These are phyloP conservation scores for Thalassoma bifasciatum DNA, from an alignment of 2,113 vertebrate genomes.

Conservation along the genomic window DNA sequence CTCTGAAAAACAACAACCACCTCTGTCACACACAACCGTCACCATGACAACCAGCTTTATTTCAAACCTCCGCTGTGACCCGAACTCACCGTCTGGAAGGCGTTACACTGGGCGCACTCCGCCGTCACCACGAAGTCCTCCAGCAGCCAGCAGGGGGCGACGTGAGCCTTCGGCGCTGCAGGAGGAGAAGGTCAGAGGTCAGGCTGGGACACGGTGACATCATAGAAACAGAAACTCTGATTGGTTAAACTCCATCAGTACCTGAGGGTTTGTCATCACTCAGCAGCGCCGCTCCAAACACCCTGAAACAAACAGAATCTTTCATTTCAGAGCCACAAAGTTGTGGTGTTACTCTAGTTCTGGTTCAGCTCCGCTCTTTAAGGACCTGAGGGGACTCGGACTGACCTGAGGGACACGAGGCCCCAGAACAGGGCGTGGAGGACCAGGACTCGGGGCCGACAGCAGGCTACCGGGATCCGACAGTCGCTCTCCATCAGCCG, in stretches of 20 bases:
- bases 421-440: conserved; percentile 75
- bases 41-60: neutral
- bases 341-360: too few relatives aligned
- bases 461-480: conserved; percentile 68
- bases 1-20: conserved; percentile 47
- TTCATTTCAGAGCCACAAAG: too few relatives aligned
- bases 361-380: too few relatives aligned
- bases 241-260: neutral
- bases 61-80: too few relatives aligned
- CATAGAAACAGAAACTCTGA: too few relatives aligned
- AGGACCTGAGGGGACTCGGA: neutral
- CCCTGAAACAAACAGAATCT: conserved; percentile 58
- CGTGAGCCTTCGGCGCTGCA: conserved; percentile 28
- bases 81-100: conserved; percentile 58
- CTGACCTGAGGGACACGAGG: conserved; percentile 71
- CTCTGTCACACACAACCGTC: neutral
- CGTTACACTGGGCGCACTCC: conserved; percentile 54
- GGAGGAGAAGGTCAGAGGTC: neutral
- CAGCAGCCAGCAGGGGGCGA: conserved; percentile 68
- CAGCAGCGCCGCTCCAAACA: conserved; percentile 68
- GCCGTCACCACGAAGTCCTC: conserved; percentile 70
- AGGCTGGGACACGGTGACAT: neutral
- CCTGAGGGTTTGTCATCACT: conserved; percentile 65
- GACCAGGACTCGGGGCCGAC: conserved; percentile 67
- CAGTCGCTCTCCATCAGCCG: conserved; percentile 71